Evolutionary conservation across 2,888 invertebrate genomes (phyloP), one percentile per base, ranked within the genome.

Genomic region (Nemotelus pantherinus): DNA sequence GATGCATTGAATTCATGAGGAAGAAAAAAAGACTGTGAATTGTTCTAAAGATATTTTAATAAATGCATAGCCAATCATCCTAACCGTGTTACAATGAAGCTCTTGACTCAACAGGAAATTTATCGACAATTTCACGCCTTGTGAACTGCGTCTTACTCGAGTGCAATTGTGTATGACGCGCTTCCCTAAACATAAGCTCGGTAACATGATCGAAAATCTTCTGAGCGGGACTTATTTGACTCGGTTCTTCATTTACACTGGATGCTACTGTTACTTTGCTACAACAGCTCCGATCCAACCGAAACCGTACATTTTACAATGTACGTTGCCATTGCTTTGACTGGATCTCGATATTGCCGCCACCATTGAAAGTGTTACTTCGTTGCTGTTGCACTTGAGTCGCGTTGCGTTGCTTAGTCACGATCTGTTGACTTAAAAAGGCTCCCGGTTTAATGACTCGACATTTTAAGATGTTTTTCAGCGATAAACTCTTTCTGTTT

Each of bases 121-220:
- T 57, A 72, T 60, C 72, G 25, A 25, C 47, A 47, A 60, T 72
- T 72, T 72, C 53, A 72, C 72, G 72, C 72, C 72, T 57, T 72
- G 47, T 39, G 41, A 72, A 39, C 72, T 10, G 58, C 4, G 39
- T 45, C 72, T n/a, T 58, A 47, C 60, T 58, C 60, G 45, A 72
- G 72, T 47, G 58, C 60, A 58, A 72, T 72, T 72, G 45, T 47
- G 60, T 6, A 45, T 60, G 72, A 72, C 72, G 47, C 58, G 58
- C 47, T 55, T 72, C 72, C 68, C 53, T 50, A 68, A 68, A 39
- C 50, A 39, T 58, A 57, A 58, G 71, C 71, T n/a, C n/a, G 43
- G 25, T 43, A 44, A 57, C 48, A n/a, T 48, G 43, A 44, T 71
- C 55, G 71, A 55, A 41, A 41, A 9, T 71, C 71, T 53, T 53